Evolutionary conservation across 1,140 invertebrate genomes (phyloP).

Genomic region (Mya arenaria): DNA sequence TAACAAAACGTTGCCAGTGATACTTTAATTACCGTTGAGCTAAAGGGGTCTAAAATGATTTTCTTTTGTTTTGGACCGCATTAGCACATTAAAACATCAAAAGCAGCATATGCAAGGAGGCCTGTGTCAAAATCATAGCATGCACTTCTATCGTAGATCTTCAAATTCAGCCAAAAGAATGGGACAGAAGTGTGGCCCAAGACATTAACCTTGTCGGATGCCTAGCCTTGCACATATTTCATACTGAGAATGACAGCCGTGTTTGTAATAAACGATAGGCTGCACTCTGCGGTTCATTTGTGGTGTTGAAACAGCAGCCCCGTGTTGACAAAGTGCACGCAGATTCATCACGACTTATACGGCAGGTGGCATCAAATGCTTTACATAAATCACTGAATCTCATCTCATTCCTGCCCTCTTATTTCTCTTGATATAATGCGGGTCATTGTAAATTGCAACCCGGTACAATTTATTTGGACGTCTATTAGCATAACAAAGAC

Average conservation of each 20-base stretch:
- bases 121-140: too few relatives aligned
- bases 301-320: not conserved
- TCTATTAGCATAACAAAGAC: too few relatives aligned
- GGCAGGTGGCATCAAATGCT: constrained; percentile 30
- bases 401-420: not conserved
- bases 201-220: constrained; percentile 13
- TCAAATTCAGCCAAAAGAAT: too few relatives aligned
- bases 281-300: constrained; percentile 19
- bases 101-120: too few relatives aligned
- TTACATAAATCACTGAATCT: constrained; percentile 3
- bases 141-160: too few relatives aligned
- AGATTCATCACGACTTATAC: not conserved
- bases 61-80: too few relatives aligned
- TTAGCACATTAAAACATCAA: too few relatives aligned
- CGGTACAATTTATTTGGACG: too few relatives aligned
- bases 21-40: too few relatives aligned
- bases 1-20: too few relatives aligned
- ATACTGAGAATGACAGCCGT: constrained; percentile 1
- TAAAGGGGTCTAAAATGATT: too few relatives aligned
- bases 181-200: not conserved
- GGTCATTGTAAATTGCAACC: not conserved
- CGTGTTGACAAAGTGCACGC: constrained; percentile 36
- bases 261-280: constrained; percentile 13
- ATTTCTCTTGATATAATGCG: not conserved
- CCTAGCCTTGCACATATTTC: constrained; percentile 29